A percentile compares a stretch with the other conserved stretches of the same genome.
Evolutionary conservation across 2,797 vertebrate genomes (phyloP).

Genomic region (Catharus ustulatus): DNA sequence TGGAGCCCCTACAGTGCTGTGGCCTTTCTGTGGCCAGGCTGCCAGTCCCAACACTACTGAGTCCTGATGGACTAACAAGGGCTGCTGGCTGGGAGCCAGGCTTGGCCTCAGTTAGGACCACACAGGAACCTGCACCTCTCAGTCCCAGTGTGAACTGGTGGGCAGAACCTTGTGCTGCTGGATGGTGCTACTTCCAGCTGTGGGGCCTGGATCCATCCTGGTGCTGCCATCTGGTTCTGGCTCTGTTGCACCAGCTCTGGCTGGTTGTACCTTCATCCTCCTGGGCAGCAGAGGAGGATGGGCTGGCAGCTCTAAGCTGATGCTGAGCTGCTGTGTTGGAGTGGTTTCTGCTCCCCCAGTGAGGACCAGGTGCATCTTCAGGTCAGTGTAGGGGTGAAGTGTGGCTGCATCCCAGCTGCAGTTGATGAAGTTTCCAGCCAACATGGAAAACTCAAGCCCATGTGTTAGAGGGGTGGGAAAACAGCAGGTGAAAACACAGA

Average conservation of each 20-base stretch:
- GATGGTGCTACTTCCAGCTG: neutral
- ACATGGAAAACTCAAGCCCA: neutral
- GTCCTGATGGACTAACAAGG: neutral
- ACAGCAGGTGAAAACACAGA: neutral
- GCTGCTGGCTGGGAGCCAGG: neutral
- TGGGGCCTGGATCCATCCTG: neutral
- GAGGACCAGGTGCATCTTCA: neutral
- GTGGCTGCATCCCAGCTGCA: accelerated
- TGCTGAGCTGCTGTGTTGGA: neutral
- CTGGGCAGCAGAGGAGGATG: neutral
- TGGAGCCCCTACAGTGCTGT: neutral
- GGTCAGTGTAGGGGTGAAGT: neutral
- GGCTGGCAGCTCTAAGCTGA: neutral
- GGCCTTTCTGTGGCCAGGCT: too few relatives aligned
- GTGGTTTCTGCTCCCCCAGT: accelerated
- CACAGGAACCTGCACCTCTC: neutral
- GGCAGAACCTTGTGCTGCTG: neutral
- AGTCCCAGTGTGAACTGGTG: neutral
- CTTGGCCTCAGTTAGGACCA: neutral
- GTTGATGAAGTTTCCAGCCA: neutral
- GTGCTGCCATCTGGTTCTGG: neutral
- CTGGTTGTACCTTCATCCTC: neutral
- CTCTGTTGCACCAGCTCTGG: neutral
- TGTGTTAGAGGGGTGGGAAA: neutral
- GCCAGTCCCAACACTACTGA: neutral